Conservation (phyloP, 2,797 vertebrate genomes). For the Hylomyscus alleni region DNA sequence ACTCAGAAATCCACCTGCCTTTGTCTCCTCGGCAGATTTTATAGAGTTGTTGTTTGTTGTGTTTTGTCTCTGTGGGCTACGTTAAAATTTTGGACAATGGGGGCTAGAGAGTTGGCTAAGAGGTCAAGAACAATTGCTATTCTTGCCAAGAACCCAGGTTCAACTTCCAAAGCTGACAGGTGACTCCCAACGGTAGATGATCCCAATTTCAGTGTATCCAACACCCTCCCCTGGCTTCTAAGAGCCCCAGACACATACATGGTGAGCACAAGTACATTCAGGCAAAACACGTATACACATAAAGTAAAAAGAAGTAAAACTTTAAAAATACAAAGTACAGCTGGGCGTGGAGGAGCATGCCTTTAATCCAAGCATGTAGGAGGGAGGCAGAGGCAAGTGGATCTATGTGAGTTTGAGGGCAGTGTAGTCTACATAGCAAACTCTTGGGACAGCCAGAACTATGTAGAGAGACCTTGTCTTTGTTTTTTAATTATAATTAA, state of each 20-base stretch:
- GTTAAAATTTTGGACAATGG: conserved; percentile 36
- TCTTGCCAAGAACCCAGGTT: not conserved
- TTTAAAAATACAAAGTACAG: not conserved
- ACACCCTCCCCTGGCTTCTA: not conserved
- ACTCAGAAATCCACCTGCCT: too few species aligned
- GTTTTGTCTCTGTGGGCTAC: conserved; percentile 51
- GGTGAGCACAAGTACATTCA: not conserved
- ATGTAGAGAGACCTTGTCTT: not conserved
- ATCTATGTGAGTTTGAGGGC: not conserved
- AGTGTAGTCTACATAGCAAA: not conserved
- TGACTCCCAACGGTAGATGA: not conserved
- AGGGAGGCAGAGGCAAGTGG: not conserved
- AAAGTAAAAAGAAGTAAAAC: not conserved
- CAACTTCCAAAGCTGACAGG: not conserved
- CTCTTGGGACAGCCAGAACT: not conserved
- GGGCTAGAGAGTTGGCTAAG: not conserved
- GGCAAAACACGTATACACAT: not conserved
- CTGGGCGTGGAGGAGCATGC: too few species aligned
- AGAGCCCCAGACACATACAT: not conserved
- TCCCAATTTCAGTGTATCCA: not conserved
- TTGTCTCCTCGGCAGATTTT: conserved; percentile 61
- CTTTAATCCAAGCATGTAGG: not conserved
- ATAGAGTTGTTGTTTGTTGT: not conserved
- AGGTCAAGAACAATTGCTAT: not conserved
- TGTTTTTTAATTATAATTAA: not conserved